Percentiles rank a stretch among this genome's conserved stretches.
phyloP scores from a whole-genome alignment of 2,113 vertebrate genomes.

The Heterocephalus glaber region DNA sequence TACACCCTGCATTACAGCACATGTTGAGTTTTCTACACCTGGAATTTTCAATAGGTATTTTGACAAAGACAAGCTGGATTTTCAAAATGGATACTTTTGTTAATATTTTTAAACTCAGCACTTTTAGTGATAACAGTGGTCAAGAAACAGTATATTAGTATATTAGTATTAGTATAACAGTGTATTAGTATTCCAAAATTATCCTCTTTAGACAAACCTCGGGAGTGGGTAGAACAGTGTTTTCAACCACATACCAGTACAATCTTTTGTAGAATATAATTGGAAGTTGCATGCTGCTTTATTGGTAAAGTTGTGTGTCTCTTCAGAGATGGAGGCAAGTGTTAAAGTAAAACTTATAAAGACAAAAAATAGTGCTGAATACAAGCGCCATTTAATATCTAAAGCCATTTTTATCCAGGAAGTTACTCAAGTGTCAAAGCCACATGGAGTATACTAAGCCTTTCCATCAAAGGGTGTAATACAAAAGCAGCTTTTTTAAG shows the following conservation, averaged over 20 bases:
- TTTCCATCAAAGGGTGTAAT: too few species aligned
- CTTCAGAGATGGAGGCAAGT: background rate
- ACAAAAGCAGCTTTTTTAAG: too few species aligned
- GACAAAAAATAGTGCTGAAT: slow-evolving; percentile 57
- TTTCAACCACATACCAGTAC: background rate
- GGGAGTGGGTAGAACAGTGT: slow-evolving; percentile 47
- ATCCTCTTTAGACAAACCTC: slow-evolving; percentile 55
- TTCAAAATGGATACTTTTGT: slow-evolving; percentile 71
- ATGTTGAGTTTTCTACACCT: slow-evolving; percentile 78
- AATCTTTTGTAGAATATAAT: background rate
- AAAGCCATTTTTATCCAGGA: slow-evolving; percentile 71
- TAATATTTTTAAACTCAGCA: slow-evolving; percentile 54
- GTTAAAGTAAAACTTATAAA: slow-evolving; percentile 20
- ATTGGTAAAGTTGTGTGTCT: slow-evolving; percentile 22
- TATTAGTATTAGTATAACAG: too few species aligned
- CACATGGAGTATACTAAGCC: slow-evolving; percentile 71
- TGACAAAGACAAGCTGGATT: too few species aligned
- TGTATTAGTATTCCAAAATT: too few species aligned
- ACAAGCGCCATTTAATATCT: slow-evolving; percentile 68
- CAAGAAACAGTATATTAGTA: slow-evolving; percentile 68
- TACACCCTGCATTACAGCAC: slow-evolving; percentile 75
- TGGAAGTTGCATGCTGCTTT: background rate
- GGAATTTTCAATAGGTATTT: slow-evolving; percentile 63
- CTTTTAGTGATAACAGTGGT: slow-evolving; percentile 63
- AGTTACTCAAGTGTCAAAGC: slow-evolving; percentile 39